Base-by-base conservation (phyloP, 1,140 invertebrate genomes). In the Copidosoma floridanum region DNA sequence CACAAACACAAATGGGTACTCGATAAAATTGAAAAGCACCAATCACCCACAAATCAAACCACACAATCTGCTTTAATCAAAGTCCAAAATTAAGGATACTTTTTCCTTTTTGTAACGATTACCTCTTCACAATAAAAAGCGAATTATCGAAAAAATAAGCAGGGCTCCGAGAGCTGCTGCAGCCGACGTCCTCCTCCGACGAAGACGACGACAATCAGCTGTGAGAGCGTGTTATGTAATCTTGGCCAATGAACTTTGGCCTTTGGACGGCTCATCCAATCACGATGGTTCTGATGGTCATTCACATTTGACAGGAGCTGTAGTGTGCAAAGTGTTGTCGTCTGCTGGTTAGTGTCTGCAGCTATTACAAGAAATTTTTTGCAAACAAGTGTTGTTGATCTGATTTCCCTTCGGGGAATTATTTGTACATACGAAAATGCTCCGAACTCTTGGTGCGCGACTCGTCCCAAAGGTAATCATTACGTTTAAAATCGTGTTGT, bases 401-500 rank as follows among this genome's bases (percentile, higher is more conserved):
- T n/a, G n/a, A n/a, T n/a, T n/a, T n/a, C n/a, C n/a, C n/a, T n/a
- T n/a, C n/a, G n/a, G n/a, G n/a, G n/a, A n/a, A n/a, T n/a, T n/a
- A n/a, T n/a, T n/a, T n/a, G n/a, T n/a, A n/a, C n/a, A n/a, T 7
- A 18, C 12, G 20, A 65, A 62, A 57, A 65, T 65, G 64, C 53
- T 60, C 23, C 23, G 47, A 11, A 24, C 21, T 55, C 1, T 41
- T 24, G 21, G n/a, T 23, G 40, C 32, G 18, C 41, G 46, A 24
- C 20, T 55, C 20, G 1, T 63, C 43, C 14, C 43, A 11, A 41
- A 65, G 60, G 64, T 65, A 51, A n/a, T n/a, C n/a, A n/a, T n/a
- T n/a, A n/a, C n/a, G n/a, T n/a, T n/a, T n/a, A n/a, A n/a, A n/a
- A n/a, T n/a, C n/a, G n/a, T n/a, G n/a, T n/a, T n/a, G n/a, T n/a